Conservation (phyloP, 2,797 vertebrate species). For the Phataginus tetradactyla region DNA sequence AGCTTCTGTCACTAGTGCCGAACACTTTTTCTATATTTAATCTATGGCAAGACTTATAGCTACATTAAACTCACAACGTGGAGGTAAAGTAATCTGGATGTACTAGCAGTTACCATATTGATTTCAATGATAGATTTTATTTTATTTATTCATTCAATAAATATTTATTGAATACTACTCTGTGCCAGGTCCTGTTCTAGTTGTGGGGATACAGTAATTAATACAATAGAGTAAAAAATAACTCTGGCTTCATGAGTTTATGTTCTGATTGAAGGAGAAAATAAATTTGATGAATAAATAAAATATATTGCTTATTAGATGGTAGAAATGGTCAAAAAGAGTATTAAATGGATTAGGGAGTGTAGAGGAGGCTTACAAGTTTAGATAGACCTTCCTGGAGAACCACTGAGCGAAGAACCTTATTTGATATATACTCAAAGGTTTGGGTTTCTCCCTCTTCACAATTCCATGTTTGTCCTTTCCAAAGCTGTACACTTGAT, state of each 20-base stretch:
- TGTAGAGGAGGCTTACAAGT: neutral
- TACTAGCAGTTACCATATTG: neutral
- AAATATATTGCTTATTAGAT: neutral
- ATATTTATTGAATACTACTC: neutral
- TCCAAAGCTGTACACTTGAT: neutral
- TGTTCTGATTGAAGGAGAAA: neutral
- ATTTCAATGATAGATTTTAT: neutral
- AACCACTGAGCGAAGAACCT: neutral
- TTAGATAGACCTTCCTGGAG: neutral
- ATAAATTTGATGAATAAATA: neutral
- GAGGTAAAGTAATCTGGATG: neutral
- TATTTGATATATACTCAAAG: neutral
- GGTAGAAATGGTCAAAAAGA: neutral
- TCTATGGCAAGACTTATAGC: neutral
- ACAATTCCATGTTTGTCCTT: neutral
- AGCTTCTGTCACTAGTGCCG: neutral
- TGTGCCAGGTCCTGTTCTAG: neutral
- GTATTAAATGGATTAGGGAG: neutral
- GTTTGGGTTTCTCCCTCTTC: neutral
- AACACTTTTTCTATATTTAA: slow-evolving; percentile 18
- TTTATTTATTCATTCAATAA: neutral
- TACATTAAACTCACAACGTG: neutral
- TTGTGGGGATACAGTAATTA: neutral
- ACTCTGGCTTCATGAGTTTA: neutral
- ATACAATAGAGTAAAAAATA: neutral